phyloP scores from a whole-genome alignment of 2,888 invertebrate genomes.

The Chaitophorus viminalis region DNA sequence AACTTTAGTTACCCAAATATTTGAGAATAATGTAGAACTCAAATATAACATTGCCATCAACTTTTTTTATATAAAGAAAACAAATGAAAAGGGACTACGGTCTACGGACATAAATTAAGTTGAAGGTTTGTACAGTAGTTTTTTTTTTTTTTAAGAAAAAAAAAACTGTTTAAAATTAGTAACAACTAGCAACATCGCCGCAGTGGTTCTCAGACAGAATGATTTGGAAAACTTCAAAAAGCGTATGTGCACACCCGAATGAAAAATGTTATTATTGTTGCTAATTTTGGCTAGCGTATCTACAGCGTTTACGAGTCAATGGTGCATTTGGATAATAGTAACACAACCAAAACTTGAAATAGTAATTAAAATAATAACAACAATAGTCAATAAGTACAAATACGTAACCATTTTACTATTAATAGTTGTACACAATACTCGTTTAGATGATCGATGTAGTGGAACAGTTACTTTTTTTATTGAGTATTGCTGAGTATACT shows the following conservation, averaged over 20 bases:
- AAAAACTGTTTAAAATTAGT: conserved; percentile 34
- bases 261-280: not conserved
- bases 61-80: not conserved
- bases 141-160: too few relatives aligned
- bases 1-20: not conserved
- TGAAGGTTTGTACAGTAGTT: conserved; percentile 28
- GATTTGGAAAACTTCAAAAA: not conserved
- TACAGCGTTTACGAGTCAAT: not conserved
- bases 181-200: not conserved
- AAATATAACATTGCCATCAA: not conserved
- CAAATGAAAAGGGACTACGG: not conserved
- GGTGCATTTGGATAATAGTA: not conserved
- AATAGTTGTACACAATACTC: not conserved
- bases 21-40: not conserved
- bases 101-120: not conserved
- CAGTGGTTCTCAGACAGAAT: conserved; percentile 41
- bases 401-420: not conserved
- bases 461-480: not conserved
- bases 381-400: not conserved
- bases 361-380: too few relatives aligned
- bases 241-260: not conserved
- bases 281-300: not conserved
- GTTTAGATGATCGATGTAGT: not conserved
- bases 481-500: not conserved
- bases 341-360: too few relatives aligned